Base-by-base conservation (phyloP, 2,113 vertebrate genomes). In the Crocuta crocuta region DNA sequence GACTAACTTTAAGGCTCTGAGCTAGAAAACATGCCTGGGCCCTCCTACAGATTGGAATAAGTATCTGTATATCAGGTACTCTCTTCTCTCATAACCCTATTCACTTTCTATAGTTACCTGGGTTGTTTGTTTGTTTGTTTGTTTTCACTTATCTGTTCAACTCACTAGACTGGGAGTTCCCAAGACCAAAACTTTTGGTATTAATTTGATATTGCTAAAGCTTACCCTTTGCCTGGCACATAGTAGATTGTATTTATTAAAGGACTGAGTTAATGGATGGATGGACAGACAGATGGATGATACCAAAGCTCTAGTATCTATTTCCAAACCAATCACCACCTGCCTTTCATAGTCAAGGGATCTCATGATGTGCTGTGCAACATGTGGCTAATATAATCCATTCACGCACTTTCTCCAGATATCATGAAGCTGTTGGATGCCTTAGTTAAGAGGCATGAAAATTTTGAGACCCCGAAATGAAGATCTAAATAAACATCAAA, bases 401-500 rank as follows among this genome's bases (percentile, higher is more conserved):
- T 13, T 12, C 7, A 19, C 24, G 7, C 0, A 2, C 0, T 82
- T 71, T 16, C n/a, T 39, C 45, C 2, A 33, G 6, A 21, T 35
- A 48, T 21, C 65, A 50, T 4, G 13, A 1, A 33, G n/a, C 71
- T 80, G 0, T 79, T 74, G 35, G n/a, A 83, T 13, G 79, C 16
- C 55, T 95, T 63, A 79, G 23, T 43, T 83, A 91, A 71, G 31
- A 76, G 16, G 31, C 28, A 11, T 21, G 26, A 65, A 89, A 63
- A 48, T 48, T 70, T 16, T 84, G 66, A 81, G 50, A 92, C 17
- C 33, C 17, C 39, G 2, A 81, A 92, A 63, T 53, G 74, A 85
- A 91, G 68, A 58, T 89, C 28, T 70, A 92, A 61, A 76, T 66
- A 66, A 68, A 83, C 87, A 71, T 78, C 12, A 89, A 95, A 92